A percentile compares a stretch with the other conserved stretches of the same genome.
phyloP scores from a whole-genome alignment of 2,797 vertebrate species.

The Pseudochirops corinnae region DNA sequence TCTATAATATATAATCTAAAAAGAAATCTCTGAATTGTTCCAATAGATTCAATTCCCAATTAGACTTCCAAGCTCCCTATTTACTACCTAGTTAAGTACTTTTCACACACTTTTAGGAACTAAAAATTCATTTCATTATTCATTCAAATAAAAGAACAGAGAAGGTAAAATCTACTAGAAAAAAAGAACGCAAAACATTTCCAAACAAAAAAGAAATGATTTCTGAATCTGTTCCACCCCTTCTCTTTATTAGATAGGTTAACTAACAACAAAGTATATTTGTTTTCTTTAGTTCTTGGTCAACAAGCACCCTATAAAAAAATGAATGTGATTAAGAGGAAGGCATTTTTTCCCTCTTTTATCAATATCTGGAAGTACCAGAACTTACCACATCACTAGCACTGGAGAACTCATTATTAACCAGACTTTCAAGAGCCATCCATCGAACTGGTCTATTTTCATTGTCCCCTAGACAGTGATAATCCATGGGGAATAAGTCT shows the following conservation, averaged over 20 bases:
- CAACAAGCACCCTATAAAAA: neutral
- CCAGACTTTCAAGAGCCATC: constrained; percentile 99
- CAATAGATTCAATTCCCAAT: neutral
- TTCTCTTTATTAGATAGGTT: constrained; percentile 20
- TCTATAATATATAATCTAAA: neutral
- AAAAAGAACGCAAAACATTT: neutral
- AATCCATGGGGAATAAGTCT: constrained; percentile 99
- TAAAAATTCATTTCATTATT: neutral
- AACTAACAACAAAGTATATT: constrained; percentile 17
- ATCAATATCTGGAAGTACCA: fast-evolving
- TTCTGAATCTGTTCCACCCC: neutral
- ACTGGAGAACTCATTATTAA: constrained; percentile 98
- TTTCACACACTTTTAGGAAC: neutral
- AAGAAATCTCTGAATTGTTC: neutral
- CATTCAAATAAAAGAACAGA: neutral
- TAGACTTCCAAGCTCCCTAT: neutral
- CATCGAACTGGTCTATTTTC: constrained; percentile 98
- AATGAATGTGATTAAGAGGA: neutral
- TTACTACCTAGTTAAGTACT: neutral
- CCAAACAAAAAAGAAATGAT: neutral
- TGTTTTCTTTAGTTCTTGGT: constrained; percentile 17
- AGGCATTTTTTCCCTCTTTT: neutral
- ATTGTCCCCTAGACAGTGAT: constrained; percentile 98
- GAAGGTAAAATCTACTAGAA: neutral
- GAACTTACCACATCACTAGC: constrained; percentile 97